These are phyloP conservation scores for human DNA, from an alignment of 2,113 vertebrate species.

Conservation along the genomic window GRCh38 chr4:189005501-189006000, in stretches of 20 bases:
- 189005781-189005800: slow-evolving; percentile 39
- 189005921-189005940: slow-evolving; percentile 12
- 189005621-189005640: not conserved
- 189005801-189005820: slow-evolving; percentile 3
- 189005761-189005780: slow-evolving; percentile 63
- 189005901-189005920: slow-evolving; percentile 28
- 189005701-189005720: slow-evolving; percentile 13
- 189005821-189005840: slow-evolving; percentile 52
- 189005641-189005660: not conserved
- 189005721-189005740: slow-evolving; percentile 1
- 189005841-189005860: slow-evolving; percentile 29
- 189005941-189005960: slow-evolving; percentile 45
- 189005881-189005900: not conserved
- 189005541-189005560: not conserved
- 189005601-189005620: not conserved
- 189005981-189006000: slow-evolving; percentile 45
- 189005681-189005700: slow-evolving; percentile 1
- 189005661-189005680: not conserved
- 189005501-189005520: not conserved
- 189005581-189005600: not conserved
- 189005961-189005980: slow-evolving; percentile 32
- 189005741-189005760: not conserved
- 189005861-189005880: not conserved
- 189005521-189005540: not conserved
- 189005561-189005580: not conserved